Percentiles rank a stretch among this genome's conserved stretches.
Conservation (phyloP, 2,797 vertebrate species). For the Rhynchotus rufescens region DNA sequence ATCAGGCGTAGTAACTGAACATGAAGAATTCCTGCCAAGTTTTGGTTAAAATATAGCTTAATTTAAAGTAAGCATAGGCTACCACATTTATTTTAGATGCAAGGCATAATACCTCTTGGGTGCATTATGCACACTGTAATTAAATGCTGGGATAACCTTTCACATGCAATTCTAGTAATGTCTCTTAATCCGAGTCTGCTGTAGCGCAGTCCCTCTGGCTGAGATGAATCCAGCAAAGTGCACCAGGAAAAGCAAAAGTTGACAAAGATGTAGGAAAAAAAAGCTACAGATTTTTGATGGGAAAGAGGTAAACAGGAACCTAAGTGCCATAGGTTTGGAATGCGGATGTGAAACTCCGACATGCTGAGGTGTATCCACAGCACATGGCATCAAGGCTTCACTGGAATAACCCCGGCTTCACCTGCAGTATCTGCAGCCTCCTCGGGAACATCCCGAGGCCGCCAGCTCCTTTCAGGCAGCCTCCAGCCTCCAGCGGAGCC, state of each 20-base stretch:
- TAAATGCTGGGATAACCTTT: neutral
- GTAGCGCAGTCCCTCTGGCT: neutral
- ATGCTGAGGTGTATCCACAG: neutral
- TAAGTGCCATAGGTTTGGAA: neutral
- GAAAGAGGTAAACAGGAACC: neutral
- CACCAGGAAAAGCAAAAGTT: neutral
- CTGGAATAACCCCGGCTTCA: neutral
- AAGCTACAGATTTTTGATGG: neutral
- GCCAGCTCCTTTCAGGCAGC: neutral
- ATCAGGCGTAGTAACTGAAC: neutral
- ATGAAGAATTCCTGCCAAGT: constrained; percentile 10
- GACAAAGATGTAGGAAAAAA: neutral
- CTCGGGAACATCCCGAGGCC: neutral
- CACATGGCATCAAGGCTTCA: neutral
- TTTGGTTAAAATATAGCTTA: constrained; percentile 13
- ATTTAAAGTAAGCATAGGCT: neutral
- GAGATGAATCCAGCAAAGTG: constrained; percentile 1
- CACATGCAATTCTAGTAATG: neutral
- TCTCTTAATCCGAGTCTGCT: neutral
- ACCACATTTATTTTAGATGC: neutral
- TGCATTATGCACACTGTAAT: neutral
- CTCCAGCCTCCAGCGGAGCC: neutral
- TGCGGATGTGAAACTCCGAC: neutral
- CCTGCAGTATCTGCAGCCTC: neutral
- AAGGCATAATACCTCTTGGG: constrained; percentile 1